Base-by-base conservation (phyloP, 2,888 invertebrate genomes). In the Asteroscopus sphinx region DNA sequence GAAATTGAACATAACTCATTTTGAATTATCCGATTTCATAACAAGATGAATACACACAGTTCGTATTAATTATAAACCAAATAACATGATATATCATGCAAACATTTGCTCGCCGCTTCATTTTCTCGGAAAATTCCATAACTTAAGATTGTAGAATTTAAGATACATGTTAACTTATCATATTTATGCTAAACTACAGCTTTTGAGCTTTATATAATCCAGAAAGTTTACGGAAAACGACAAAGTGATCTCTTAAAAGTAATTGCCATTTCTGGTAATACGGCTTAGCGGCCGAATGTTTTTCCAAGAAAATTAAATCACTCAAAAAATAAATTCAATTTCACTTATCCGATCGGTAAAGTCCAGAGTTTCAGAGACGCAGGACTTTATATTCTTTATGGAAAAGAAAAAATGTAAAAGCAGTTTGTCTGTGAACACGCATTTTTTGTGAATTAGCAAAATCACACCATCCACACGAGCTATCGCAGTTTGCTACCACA, bases 1-100 rank as follows among this genome's bases (percentile, higher is more conserved):
- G 71, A 77, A 80, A 77, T 80, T 77, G 70, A 80, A 76, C 74
- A 69, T 79, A 77, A 79, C 73, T 79, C 74, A 79, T 79, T 79
- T 73, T 71, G 75, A 75, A 73, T 73, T 68, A 73, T 68, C 65
- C 61, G 65, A 73, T 73, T 65, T 65, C 69, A 59, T 61, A 73
- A 58, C 73, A 68, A 76, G 68, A 73, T 59, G 73, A 63, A 66
- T 68, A 58, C 46, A 58, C 46, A 65, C 56, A 58, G 49, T 55
- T 59, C 64, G 68, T 51, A 73, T 51, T 64, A 72, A 76, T 76
- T 68, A 59, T 67, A 47, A 45, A 41, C 42, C 57, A 55, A 61
- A 65, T 52, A 48, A 40, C 45, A 33, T 49, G 25, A 70, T 56
- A 63, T 61, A 68, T 39, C 42, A 39, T 21, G 25, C 21, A 39